phyloP scores from a whole-genome alignment of 1,140 invertebrate genomes.

The Eupeodes corollae region DNA sequence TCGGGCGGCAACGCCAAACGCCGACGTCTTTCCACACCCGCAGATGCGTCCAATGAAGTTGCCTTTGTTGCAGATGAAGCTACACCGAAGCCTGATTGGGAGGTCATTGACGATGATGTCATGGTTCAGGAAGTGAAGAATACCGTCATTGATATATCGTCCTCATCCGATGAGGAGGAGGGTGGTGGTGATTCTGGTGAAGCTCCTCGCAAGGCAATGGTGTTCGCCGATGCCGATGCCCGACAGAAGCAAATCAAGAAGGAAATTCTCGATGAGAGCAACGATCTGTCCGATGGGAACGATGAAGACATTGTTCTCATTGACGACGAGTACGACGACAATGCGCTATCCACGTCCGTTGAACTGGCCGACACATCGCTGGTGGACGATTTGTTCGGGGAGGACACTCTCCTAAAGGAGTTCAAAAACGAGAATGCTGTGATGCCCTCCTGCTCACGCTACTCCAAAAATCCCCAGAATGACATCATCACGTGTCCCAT shows the following conservation, averaged over 20 bases:
- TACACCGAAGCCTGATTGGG: constrained; percentile 1
- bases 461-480: constrained; percentile 9
- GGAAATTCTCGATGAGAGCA: constrained; percentile 25
- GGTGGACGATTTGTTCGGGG: constrained; percentile 23
- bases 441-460: constrained; percentile 11
- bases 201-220: neutral
- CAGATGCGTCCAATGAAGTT: neutral
- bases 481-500: constrained; percentile 37
- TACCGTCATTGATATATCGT: constrained; percentile 9
- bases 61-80: constrained; percentile 1
- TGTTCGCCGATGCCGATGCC: constrained; percentile 11
- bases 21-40: constrained; percentile 7
- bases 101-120: constrained; percentile 11
- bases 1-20: constrained; percentile 6
- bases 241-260: constrained; percentile 21
- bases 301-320: constrained; percentile 30
- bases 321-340: constrained; percentile 31
- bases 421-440: constrained; percentile 25
- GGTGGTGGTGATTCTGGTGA: constrained; percentile 4
- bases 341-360: constrained; percentile 4
- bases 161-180: constrained; percentile 17
- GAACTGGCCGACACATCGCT: constrained; percentile 21
- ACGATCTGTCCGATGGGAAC: constrained; percentile 1
- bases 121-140: constrained; percentile 6
- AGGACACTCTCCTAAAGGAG: constrained; percentile 18